Evolutionary conservation across 2,888 invertebrate species (phyloP).

Genomic region (Euplagia quadripunctaria): DNA sequence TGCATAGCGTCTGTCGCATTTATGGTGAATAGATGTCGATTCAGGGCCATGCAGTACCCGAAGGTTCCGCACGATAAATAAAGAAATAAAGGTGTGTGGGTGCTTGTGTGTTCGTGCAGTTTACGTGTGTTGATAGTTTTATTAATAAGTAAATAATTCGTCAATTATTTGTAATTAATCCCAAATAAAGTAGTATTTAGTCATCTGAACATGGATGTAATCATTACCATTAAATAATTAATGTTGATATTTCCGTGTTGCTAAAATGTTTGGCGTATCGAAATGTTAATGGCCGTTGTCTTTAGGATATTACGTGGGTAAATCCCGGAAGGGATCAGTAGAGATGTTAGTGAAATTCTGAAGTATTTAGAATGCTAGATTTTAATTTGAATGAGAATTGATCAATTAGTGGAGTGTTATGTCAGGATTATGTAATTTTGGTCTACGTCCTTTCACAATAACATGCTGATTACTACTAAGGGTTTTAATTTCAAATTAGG

Average conservation of each 20-base stretch:
- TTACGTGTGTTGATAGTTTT: neutral
- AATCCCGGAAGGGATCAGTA: neutral
- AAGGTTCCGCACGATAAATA: neutral
- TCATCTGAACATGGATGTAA: constrained; percentile 4
- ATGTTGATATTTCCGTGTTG: constrained; percentile 16
- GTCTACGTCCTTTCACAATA: too few relatives aligned
- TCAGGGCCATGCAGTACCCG: too few relatives aligned
- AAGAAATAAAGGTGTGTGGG: neutral
- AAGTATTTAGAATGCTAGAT: neutral
- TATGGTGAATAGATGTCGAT: too few relatives aligned
- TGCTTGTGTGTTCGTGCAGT: neutral
- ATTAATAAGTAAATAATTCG: constrained; percentile 13
- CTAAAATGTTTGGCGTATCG: neutral
- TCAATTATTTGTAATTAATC: constrained; percentile 11
- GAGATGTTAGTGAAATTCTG: neutral
- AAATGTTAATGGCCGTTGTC: constrained; percentile 5
- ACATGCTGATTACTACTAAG: too few relatives aligned
- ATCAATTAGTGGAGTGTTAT: neutral
- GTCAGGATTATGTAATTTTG: neutral
- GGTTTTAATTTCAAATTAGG: too few relatives aligned
- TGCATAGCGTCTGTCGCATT: too few relatives aligned
- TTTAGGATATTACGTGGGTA: constrained; percentile 11
- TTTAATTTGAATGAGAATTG: neutral
- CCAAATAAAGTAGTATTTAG: constrained; percentile 8
- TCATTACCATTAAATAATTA: constrained; percentile 12